phyloP scores from a whole-genome alignment of 1,140 invertebrate genomes.

The Bombus difficillimus region DNA sequence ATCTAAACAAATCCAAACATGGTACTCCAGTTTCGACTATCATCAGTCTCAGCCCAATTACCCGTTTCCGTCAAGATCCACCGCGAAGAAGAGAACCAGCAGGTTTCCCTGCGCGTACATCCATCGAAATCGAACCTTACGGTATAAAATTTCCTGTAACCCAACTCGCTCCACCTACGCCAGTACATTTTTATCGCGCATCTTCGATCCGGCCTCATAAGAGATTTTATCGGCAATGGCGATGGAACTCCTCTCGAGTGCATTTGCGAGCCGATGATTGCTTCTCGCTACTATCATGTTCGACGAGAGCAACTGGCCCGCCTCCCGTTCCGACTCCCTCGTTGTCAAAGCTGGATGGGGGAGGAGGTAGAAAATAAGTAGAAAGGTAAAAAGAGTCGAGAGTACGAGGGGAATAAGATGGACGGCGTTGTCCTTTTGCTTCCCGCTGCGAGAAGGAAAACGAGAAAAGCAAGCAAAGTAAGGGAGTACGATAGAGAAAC shows the following conservation, averaged over 20 bases:
- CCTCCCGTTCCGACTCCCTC: background rate
- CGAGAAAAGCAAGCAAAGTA: background rate
- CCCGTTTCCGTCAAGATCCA: no score
- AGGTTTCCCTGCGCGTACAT: background rate
- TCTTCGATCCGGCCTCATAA: conserved; percentile 17
- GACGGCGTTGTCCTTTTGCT: conserved; percentile 20
- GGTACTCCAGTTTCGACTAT: no score
- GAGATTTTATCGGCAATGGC: conserved; percentile 35
- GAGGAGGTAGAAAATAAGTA: conserved; percentile 13
- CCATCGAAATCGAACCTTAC: background rate
- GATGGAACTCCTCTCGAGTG: conserved; percentile 31
- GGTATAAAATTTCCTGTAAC: conserved; percentile 23
- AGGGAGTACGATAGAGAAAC: background rate
- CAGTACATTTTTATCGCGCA: conserved; percentile 9
- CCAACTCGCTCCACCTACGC: background rate
- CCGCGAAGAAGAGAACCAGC: background rate
- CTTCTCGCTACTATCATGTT: conserved; percentile 35
- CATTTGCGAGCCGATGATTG: conserved; percentile 50
- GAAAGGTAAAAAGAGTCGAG: background rate
- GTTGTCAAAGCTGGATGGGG: background rate
- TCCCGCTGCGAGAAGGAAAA: background rate
- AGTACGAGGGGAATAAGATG: background rate
- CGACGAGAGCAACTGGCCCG: background rate
- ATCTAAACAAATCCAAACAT: no score
- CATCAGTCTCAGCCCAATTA: no score